Conservation (phyloP, 2,888 invertebrate species). For the Tribolium freemani region DNA sequence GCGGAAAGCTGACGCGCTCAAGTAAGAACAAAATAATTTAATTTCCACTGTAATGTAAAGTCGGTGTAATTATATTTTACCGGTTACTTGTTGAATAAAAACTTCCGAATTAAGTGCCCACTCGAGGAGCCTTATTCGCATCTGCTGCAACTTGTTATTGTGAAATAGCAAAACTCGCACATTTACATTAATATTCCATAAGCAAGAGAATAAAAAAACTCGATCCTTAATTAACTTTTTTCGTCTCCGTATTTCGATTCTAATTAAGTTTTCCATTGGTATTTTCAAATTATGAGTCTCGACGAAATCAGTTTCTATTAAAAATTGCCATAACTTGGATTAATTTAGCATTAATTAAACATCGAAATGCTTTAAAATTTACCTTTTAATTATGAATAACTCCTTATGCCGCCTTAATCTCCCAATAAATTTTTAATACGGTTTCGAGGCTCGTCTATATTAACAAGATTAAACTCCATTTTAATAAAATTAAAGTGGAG, state of each 20-base stretch:
- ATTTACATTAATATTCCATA: background rate
- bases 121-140: background rate
- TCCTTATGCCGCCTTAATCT: background rate
- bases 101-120: background rate
- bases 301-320: background rate
- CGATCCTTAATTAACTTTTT: background rate
- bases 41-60: constrained; percentile 11
- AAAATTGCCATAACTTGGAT: background rate
- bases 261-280: background rate
- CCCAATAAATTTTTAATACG: background rate
- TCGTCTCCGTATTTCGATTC: background rate
- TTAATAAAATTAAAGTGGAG: background rate
- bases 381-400: background rate
- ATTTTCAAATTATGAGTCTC: background rate
- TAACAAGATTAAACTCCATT: background rate
- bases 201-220: background rate
- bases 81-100: constrained; percentile 18
- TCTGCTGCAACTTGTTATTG: background rate
- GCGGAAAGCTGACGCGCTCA: constrained; percentile 12
- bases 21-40: constrained; percentile 31
- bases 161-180: background rate
- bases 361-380: background rate
- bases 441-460: background rate
- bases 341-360: background rate
- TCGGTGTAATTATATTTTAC: constrained; percentile 10